Base-by-base conservation (phyloP, 1,140 invertebrate genomes). In the Rhynchophorus ferrugineus region DNA sequence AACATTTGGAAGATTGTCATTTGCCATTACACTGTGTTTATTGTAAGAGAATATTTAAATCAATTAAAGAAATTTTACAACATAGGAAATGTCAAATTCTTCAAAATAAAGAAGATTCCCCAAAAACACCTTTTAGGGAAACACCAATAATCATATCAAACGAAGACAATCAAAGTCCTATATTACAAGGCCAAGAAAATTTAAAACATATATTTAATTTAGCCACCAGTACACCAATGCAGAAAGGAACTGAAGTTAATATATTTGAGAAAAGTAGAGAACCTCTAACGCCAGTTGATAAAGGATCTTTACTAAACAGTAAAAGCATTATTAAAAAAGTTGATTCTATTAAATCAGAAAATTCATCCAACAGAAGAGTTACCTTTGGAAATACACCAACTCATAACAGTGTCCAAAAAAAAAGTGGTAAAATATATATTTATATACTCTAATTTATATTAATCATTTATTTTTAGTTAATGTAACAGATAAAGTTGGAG, bases 191-290 rank as follows among this genome's bases (percentile, higher is more conserved):
- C 3, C 33, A 51, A 37, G 41, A 47, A 3, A 17, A 22, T 7
- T 34, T 49, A 17, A 56, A 56, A 19, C 34, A 39, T 34, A 24
- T 53, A 18, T 53, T 19, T 34, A 54, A 46, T 39, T 39, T 53
- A 20, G 55, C 57, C 17, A 59, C 61, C 7, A 63, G 59, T 35
- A 63, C 61, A 8, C 61, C 61, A 3, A 54, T 63, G 50, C 57
- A 59, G 24, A 59, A 45, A 42, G 33, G 19, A 19, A 8, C 45
- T n/a, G 49, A 58, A 29, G 33, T 39, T 13, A 34, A 44, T 41
- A n/a, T 38, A 13, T 56, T 56, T 22, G 39, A 53, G 19, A 53
- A 51, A 41, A 53, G 38, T 36, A 54, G 48, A 9, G 57, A 57
- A 20, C 43, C 41, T 33, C 44, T 60, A 19, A 61, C 61, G 6